Evolutionary conservation across 2,888 invertebrate species (phyloP), one percentile per base, ranked within the genome.

Genomic region (Mesorhabditis spiculigera): DNA sequence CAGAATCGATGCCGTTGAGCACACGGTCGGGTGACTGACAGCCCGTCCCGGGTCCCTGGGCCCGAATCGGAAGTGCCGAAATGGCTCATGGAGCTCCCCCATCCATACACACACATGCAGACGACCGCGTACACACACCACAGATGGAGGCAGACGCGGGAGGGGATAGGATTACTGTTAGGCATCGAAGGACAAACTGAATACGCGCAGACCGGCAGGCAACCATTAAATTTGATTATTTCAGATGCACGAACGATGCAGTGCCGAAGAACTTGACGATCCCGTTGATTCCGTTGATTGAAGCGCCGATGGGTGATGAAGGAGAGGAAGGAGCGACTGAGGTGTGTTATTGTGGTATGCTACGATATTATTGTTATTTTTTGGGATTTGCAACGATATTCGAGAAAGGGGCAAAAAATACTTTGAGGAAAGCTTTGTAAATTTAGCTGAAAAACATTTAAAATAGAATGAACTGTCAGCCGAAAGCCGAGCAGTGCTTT

Each of bases 241-340:
- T 65, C 63, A 75, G 80, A 65, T 84, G 84, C 71, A 81, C 84
- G 45, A 84, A 82, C 71, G 80, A 82, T n/a, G 78, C 71, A 10
- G 73, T 76, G 13, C 84, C 84, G 43, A 75, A 79, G 66, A 84
- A 84, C 67, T 72, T 84, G 62, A 85, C 84, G 3, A 79, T 84
- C 58, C 83, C 84, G 6, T 71, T 84, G 65, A 83, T 84, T 63
- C 82, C 82, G 41, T 79, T 82, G 63, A 78, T 84, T 66, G 80
- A 79, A 63, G 74, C 80, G 42, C 73, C 72, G 3, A 63, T 73
- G 71, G 74, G 72, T 58, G 72, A 73, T 58, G 50, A 71, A n/a
- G 68, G 69, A 64, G 6, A 8, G 5, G 45, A 13, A 63, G 13
- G 62, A 62, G n/a, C 6, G 13, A 16, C 44, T 43, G 13, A 65